Evolutionary conservation across 2,113 vertebrate genomes (phyloP).

Genomic region (Strix aluco): DNA sequence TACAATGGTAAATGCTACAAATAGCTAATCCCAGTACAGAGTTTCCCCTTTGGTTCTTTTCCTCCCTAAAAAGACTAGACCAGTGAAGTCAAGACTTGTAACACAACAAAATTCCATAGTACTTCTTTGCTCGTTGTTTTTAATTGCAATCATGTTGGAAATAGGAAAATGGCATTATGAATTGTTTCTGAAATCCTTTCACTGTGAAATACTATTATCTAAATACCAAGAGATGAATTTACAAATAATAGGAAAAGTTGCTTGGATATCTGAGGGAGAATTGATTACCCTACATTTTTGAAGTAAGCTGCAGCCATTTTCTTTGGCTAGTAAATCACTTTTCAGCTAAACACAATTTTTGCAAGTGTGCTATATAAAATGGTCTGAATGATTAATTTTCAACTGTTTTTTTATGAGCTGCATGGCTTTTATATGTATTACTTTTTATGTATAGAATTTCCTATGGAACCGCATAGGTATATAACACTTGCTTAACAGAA

Average conservation of each 20-base stretch:
- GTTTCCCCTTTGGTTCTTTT: background rate
- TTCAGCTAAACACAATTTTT: background rate
- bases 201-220: background rate
- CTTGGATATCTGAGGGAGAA: background rate
- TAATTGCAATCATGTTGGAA: background rate
- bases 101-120: background rate
- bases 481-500: background rate
- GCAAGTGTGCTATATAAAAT: background rate
- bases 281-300: background rate
- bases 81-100: fast-evolving
- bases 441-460: background rate
- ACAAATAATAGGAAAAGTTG: background rate
- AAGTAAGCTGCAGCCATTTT: background rate
- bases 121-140: background rate
- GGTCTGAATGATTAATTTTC: background rate
- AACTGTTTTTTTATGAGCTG: background rate
- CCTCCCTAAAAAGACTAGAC: background rate
- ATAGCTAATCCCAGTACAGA: background rate
- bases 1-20: conserved; percentile 5
- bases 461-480: background rate
- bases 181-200: background rate
- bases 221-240: background rate
- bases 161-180: background rate
- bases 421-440: background rate
- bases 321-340: background rate